Base-by-base conservation (phyloP, 2,113 vertebrate species). In the Neopipo cinnamomea region DNA sequence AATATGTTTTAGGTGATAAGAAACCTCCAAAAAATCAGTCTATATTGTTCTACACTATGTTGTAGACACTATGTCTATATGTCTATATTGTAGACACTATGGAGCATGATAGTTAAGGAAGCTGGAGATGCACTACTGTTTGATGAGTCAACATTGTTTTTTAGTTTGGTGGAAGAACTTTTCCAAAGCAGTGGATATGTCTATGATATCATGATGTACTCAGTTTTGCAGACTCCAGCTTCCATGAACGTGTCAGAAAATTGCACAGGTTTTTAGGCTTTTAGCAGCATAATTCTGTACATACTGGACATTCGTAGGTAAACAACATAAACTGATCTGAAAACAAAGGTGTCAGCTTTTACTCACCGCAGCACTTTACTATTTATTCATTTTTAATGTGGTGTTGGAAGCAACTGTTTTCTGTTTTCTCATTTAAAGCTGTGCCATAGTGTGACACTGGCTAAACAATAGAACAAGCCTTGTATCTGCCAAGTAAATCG, bases 211-310 rank as follows among this genome's bases (percentile, higher is more conserved):
- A 44, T 4, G 5, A 59, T 73, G n/a, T 59, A 18, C 35, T 44
- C 28, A 14, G 15, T 55, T 84, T 87, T 74, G 9, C 39, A 81
- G 65, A 35, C 6, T 65, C 7, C 42, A 85, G 46, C n/a, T 84
- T 80, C 84, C 31, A 35, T 0, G 0, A 78, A 9, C 1, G 0
- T 21, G 4, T 73, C n/a, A 83, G 42, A 84, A 85, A 62, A 62
- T 31, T 58, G 12, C 8, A 7, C 8, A 12, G 3, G 3, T 10
- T 73, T 87, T 77, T 37, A 80, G 50, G 9, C 9, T 72, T 67
- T 58, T 47, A 62, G 24, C 44, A 66, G 16, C 58, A 33, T 33
- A 44, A 55, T 79, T 80, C 56, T 79, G 33, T 62, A 67, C 15
- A 25, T 58, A 11, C 2, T 20, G n/a, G 18, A 14, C 19, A 35